Conservation (phyloP, 1,140 invertebrate species). For the Oscheius sp. region DNA sequence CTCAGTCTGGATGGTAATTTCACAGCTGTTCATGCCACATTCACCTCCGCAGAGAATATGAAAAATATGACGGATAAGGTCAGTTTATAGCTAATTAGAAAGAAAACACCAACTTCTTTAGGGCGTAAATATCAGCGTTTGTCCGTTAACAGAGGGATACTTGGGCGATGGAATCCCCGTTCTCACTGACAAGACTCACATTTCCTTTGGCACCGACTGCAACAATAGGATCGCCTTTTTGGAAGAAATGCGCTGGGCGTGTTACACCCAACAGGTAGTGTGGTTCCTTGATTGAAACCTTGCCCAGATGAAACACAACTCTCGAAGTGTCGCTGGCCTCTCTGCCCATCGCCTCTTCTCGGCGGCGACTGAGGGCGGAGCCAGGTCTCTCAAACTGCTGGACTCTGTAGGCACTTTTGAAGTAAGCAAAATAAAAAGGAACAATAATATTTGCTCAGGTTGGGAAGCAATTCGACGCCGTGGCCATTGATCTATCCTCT, state of each 20-base stretch:
- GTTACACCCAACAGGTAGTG: conserved; percentile 55
- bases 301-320: conserved; percentile 52
- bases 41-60: conserved; percentile 40
- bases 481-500: conserved; percentile 9
- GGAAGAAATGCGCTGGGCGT: conserved; percentile 59
- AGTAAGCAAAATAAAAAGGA: conserved; percentile 17
- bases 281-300: not conserved
- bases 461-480: conserved; percentile 21
- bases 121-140: conserved; percentile 50
- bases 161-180: conserved; percentile 54
- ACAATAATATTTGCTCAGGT: conserved; percentile 19
- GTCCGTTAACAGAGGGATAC: conserved; percentile 55
- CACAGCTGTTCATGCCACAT: conserved; percentile 54
- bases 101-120: conserved; percentile 24
- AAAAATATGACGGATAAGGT: conserved; percentile 1
- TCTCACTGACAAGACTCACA: conserved; percentile 41
- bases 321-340: conserved; percentile 43
- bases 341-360: conserved; percentile 48
- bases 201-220: conserved; percentile 58
- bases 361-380: conserved; percentile 50
- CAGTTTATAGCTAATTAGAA: not conserved
- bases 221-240: conserved; percentile 56
- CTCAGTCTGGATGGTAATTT: conserved; percentile 26
- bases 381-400: conserved; percentile 45
- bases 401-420: conserved; percentile 39